These are phyloP conservation scores for Argopecten irradians DNA, from an alignment of 1,140 invertebrate species.

Conservation along the genomic window DNA sequence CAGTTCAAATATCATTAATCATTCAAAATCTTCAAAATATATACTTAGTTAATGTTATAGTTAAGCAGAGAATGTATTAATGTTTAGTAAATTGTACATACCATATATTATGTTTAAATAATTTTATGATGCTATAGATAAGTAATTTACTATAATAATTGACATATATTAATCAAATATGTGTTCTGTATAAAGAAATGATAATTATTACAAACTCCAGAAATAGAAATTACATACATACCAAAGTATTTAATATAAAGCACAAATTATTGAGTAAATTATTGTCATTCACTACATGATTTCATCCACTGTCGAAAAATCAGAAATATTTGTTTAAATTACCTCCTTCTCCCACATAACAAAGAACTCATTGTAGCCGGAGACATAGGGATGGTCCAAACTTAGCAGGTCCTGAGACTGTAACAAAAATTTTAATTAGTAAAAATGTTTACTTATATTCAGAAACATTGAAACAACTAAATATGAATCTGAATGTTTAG, in stretches of 20 bases:
- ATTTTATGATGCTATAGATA: no score
- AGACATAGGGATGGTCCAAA: conserved; percentile 70
- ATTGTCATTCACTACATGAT: not conserved
- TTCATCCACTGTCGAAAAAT: no score
- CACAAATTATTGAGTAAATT: not conserved
- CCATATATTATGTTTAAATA: no score
- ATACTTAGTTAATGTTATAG: no score
- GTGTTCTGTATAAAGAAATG: not conserved
- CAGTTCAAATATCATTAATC: no score
- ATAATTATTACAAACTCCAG: not conserved
- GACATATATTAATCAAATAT: no score
- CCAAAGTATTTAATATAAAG: no score
- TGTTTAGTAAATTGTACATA: no score
- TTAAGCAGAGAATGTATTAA: no score
- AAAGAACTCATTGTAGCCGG: conserved; percentile 74
- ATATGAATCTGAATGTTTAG: not conserved
- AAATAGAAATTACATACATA: not conserved
- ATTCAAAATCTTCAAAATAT: no score
- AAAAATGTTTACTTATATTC: not conserved
- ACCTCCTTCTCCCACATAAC: conserved; percentile 74
- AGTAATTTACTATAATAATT: no score
- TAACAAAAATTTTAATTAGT: conserved; percentile 34
- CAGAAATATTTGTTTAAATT: not conserved
- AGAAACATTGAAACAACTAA: not conserved
- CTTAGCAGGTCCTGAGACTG: conserved; percentile 68